These are phyloP conservation scores for Octonoba sinensis DNA, from an alignment of 2,888 invertebrate species.

Conservation along the genomic window DNA sequence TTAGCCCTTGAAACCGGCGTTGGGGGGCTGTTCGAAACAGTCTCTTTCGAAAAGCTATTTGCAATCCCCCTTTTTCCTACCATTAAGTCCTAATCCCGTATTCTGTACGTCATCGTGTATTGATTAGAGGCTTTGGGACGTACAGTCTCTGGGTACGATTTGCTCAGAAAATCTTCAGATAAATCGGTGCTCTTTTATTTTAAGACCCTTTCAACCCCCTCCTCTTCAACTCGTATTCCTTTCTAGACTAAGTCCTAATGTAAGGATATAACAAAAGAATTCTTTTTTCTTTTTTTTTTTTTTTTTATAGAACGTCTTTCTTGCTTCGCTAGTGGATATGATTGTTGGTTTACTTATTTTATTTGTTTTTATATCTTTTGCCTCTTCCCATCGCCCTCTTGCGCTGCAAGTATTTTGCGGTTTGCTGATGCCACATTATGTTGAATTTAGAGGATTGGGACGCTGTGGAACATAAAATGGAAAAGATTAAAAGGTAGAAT, in stretches of 20 bases:
- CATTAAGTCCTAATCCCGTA: conserved; percentile 63
- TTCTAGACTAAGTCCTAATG: conserved; percentile 26
- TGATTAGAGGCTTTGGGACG: conserved; percentile 60
- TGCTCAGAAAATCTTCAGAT: conserved; percentile 54
- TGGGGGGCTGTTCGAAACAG: conserved; percentile 11
- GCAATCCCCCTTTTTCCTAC: conserved; percentile 33
- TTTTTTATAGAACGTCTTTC: conserved; percentile 4
- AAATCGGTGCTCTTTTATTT: conserved; percentile 62
- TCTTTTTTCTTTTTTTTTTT: conserved; percentile 28
- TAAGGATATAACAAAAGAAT: conserved; percentile 52
- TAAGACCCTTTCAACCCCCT: conserved; percentile 30
- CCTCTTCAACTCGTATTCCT: conserved; percentile 7
- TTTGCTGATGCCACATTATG: conserved; percentile 49
- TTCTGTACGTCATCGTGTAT: conserved; percentile 63
- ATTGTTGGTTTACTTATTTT: conserved; percentile 25
- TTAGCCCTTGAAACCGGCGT: conserved; percentile 56
- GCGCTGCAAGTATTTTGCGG: conserved; percentile 24
- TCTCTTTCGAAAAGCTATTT: conserved; percentile 50
- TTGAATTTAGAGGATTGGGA: background rate
- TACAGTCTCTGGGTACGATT: conserved; percentile 49
- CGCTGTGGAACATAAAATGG: background rate
- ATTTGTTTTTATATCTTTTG: background rate
- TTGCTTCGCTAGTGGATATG: conserved; percentile 19
- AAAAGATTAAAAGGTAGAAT: conserved; percentile 31
- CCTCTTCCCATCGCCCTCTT: background rate